A percentile compares a stretch with the other conserved stretches of the same genome.
phyloP scores from a whole-genome alignment of 1,140 invertebrate species.

The Macrobrachium nipponense region DNA sequence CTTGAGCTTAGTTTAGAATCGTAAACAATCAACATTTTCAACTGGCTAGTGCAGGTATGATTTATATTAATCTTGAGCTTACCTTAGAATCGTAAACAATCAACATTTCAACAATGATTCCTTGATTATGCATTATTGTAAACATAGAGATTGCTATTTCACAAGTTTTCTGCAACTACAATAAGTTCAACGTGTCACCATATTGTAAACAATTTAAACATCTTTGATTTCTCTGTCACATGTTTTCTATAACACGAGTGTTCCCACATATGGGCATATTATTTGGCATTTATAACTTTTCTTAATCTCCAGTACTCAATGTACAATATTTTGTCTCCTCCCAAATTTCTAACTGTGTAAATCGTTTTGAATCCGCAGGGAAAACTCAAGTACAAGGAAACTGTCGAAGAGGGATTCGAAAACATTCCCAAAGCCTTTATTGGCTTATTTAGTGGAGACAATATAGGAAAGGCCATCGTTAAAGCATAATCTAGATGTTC shows the following conservation, averaged over 20 bases:
- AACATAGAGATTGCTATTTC: too few species aligned
- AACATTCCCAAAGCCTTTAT: conserved; percentile 76
- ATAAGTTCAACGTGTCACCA: too few species aligned
- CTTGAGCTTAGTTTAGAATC: neutral
- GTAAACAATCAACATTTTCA: too few species aligned
- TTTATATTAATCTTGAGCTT: neutral
- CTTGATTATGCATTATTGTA: too few species aligned
- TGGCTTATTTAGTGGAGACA: conserved; percentile 74
- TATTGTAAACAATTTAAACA: neutral
- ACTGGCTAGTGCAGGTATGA: conserved; percentile 74
- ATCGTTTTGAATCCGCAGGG: conserved; percentile 66
- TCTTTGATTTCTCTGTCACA: too few species aligned
- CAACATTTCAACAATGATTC: too few species aligned
- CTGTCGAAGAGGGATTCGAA: conserved; percentile 76
- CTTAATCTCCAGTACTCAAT: neutral
- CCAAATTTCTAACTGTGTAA: neutral
- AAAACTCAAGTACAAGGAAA: conserved; percentile 75
- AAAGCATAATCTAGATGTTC: conserved; percentile 66
- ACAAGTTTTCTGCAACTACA: too few species aligned
- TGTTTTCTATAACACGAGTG: too few species aligned
- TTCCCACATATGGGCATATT: too few species aligned
- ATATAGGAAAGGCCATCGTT: conserved; percentile 77
- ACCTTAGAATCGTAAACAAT: too few species aligned
- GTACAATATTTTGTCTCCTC: neutral
- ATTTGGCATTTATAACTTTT: neutral